Base-by-base conservation (phyloP, 2,888 invertebrate species). In the Balanococcus diminutus region DNA sequence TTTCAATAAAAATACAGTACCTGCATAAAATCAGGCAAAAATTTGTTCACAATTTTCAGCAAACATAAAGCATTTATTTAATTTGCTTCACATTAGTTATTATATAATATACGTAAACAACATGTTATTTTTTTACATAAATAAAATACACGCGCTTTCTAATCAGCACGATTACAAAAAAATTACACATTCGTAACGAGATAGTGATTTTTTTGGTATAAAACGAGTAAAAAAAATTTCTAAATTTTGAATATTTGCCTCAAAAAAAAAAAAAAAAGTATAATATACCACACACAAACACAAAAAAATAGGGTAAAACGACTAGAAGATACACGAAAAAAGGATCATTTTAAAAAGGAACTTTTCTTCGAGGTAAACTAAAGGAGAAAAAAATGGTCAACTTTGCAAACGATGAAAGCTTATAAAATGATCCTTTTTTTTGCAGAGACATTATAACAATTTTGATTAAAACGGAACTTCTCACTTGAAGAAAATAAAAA, bases 11-110 rank as follows among this genome's bases (percentile, higher is more conserved):
- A 6, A 67, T 28, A 28, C 28, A 28, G 28, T 28, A 67, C 67
- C 28, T 67, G 25, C 67, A 28, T 67, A 28, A 79, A 75, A 28
- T 67, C n/a, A 9, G 75, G 36, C 31, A 36, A 22, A 61, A 25
- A 61, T 72, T 72, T n/a, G 36, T 32, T 79, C 22, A 36, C 36
- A 32, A 31, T 79, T 75, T 79, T 79, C 36, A 79, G 75, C 75
- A 79, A 79, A 79, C 75, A 79, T 79, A 79, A 79, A 79, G 75
- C 75, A 79, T 79, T 79, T 79, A 79, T 79, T 79, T 79, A 36
- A 36, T 79, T 36, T 79, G 75, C 75, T 79, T 79, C 75, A 79
- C 19, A 79, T 79, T 79, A 79, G 72, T 14, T 67, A 67, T 67
- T 72, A 32, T 67, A 67, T 4, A 67, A 79, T n/a, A 19, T 32